Evolutionary conservation across 2,888 invertebrate genomes (phyloP), one percentile per base, ranked within the genome.

Genomic region (Trachelus troglodyta): DNA sequence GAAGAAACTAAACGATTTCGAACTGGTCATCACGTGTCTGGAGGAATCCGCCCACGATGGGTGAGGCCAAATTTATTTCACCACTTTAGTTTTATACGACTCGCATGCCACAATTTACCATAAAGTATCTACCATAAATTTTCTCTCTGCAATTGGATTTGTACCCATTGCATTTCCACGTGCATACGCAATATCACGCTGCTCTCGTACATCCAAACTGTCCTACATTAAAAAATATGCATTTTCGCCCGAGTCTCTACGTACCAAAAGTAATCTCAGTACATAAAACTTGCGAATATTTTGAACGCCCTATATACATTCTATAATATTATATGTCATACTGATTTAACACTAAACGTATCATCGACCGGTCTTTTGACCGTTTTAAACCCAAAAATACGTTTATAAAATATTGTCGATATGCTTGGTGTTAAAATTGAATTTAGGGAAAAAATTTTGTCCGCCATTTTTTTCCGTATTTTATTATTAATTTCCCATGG

Each of bases 1-100:
- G 84, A 92, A 93, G 77, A 90, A 92, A 76, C 89, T 93, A 35
- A 92, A 93, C 85, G 92, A 92, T 81, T 92, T 93, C 80, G 93
- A 93, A 84, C 87, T 93, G 74, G 92, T 93, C 76, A 92, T 93
- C 84, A 93, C 93, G 0, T 92, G 93, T 75, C 87, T 93, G 73
- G 93, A 93, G 85, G 92, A 92, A 83, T 92, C 93, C 77, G 92
- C 93, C 23, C 93, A 92, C 81, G 92, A 92, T 81, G 87, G 90
- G 92, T 91, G 77, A 85, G 86, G 82, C 34, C 9, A 68, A 69
- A 69, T 69, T 77, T 68, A 73, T 78, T 76, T 35, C 23, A 56
- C 56, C 23, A 56, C 56, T 56, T 56, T 56, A 56, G 56, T 56
- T 56, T 56, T 56, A 56, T 56, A 23, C 40, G 40, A 40, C 56